These are phyloP conservation scores for Lamprotornis superbus DNA, from an alignment of 2,113 vertebrate species.

Conservation along the genomic window DNA sequence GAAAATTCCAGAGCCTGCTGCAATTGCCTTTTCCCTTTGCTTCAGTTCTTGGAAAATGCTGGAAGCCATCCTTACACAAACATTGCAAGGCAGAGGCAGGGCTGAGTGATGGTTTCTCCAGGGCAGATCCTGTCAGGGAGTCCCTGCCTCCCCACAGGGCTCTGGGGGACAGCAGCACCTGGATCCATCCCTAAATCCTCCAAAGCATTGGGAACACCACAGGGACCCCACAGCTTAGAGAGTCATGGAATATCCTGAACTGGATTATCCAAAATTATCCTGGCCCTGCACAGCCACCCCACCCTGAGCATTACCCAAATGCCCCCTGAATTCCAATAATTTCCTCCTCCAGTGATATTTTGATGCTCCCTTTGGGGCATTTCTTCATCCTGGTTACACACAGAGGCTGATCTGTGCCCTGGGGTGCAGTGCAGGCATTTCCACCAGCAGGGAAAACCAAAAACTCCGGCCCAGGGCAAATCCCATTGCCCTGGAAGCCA, in stretches of 20 bases:
- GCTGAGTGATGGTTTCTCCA: conserved; percentile 14
- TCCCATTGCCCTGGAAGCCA: background rate
- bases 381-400: rapidly evolving
- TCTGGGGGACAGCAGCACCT: background rate
- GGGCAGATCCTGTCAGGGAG: background rate
- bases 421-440: background rate
- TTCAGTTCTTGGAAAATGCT: conserved; percentile 22
- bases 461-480: background rate
- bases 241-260: background rate
- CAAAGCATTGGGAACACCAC: background rate
- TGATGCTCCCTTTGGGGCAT: background rate
- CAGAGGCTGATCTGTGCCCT: background rate
- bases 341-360: background rate
- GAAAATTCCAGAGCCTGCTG: background rate
- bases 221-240: no score
- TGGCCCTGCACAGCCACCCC: background rate
- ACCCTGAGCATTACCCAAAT: background rate
- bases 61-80: background rate
- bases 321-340: background rate
- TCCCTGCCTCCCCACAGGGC: background rate
- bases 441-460: background rate
- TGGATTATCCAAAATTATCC: background rate
- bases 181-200: background rate
- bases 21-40: background rate
- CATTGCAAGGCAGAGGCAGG: background rate